These are phyloP conservation scores for Drosophila pandora DNA, from an alignment of 1,140 invertebrate genomes.

Conservation along the genomic window DNA sequence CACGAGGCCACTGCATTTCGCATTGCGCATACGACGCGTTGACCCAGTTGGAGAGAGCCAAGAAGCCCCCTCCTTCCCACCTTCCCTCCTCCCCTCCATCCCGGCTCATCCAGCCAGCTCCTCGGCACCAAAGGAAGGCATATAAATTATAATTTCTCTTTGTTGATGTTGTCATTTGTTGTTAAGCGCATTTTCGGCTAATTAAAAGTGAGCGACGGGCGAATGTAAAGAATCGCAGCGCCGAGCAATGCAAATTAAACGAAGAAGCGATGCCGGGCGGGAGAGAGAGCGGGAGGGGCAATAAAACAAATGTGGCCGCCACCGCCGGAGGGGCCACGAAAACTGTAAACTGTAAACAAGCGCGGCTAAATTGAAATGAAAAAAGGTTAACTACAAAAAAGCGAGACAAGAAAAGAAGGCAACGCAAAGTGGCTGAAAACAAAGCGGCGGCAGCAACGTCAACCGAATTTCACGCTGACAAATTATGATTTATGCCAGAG, in stretches of 20 bases:
- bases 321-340: background rate
- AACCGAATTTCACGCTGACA: slow-evolving; percentile 68
- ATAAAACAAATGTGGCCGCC: slow-evolving; percentile 31
- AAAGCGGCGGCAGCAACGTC: slow-evolving; percentile 33
- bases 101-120: background rate
- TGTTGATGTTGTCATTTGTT: slow-evolving; percentile 70
- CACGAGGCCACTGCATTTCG: slow-evolving; percentile 21
- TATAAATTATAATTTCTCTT: slow-evolving; percentile 66
- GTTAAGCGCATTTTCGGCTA: slow-evolving; percentile 77
- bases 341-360: slow-evolving; percentile 22
- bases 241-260: slow-evolving; percentile 73
- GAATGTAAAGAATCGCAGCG: slow-evolving; percentile 27
- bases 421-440: slow-evolving; percentile 19
- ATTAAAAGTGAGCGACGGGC: slow-evolving; percentile 73
- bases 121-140: background rate
- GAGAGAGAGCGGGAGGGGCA: slow-evolving; percentile 12
- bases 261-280: slow-evolving; percentile 44
- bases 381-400: slow-evolving; percentile 13
- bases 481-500: slow-evolving; percentile 74
- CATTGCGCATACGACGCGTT: slow-evolving; percentile 70
- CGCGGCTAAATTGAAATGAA: slow-evolving; percentile 59
- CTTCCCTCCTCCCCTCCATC: background rate
- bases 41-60: slow-evolving; percentile 51
- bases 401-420: slow-evolving; percentile 32
- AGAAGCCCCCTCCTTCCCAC: background rate